phyloP scores from a whole-genome alignment of 2,797 vertebrate genomes.

The Dipus sagitta region DNA sequence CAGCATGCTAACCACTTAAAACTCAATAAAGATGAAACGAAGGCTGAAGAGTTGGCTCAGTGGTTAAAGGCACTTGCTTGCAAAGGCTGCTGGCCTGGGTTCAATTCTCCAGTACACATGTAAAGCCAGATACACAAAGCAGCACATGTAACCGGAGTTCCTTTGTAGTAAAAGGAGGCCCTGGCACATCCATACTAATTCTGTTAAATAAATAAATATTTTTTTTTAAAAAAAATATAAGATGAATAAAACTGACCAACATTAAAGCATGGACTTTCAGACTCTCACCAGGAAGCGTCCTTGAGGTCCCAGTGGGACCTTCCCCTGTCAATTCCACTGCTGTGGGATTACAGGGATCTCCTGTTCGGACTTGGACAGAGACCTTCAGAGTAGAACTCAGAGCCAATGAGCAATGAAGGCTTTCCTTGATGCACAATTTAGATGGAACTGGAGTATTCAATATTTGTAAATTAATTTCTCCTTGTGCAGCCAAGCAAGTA shows the following conservation, averaged over 20 bases:
- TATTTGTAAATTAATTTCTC: slow-evolving; percentile 2
- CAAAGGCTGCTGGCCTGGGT: too few species aligned
- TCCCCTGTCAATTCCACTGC: too few species aligned
- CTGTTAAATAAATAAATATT: too few species aligned
- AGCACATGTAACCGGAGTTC: too few species aligned
- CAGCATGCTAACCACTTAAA: background rate
- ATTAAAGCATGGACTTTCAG: background rate
- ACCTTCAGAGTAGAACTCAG: background rate
- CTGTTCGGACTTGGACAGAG: background rate
- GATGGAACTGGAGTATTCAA: background rate
- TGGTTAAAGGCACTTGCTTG: too few species aligned
- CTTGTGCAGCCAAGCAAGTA: background rate
- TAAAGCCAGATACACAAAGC: too few species aligned
- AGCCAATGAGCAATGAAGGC: background rate
- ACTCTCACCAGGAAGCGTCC: background rate
- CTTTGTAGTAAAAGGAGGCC: too few species aligned
- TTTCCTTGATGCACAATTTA: background rate
- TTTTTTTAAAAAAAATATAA: too few species aligned
- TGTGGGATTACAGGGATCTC: background rate
- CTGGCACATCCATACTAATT: too few species aligned
- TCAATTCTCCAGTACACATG: too few species aligned
- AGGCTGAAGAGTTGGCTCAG: too few species aligned
- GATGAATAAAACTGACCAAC: background rate
- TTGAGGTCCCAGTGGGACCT: accelerated
- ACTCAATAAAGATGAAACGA: background rate